Conservation (phyloP, 2,888 invertebrate species). For the Lepidonotus clava region DNA sequence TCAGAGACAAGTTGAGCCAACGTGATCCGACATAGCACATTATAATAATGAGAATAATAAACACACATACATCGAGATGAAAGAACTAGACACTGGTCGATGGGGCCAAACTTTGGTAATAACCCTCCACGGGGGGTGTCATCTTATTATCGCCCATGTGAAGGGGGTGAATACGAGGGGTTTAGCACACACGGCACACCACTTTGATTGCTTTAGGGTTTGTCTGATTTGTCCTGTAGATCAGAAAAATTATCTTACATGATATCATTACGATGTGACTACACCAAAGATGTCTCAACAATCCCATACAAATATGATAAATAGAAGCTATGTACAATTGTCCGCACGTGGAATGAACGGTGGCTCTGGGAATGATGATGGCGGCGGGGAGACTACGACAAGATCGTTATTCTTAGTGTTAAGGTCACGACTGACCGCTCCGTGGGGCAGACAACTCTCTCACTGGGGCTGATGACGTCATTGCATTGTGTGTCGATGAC, state of each 20-base stretch:
- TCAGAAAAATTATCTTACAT: conserved; percentile 10
- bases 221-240: not conserved
- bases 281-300: conserved; percentile 46
- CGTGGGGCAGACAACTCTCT: not conserved
- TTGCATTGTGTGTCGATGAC: not conserved
- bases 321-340: conserved; percentile 48
- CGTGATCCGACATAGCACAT: conserved; percentile 31
- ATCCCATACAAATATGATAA: conserved; percentile 51
- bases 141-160: not conserved
- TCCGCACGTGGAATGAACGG: conserved; percentile 48
- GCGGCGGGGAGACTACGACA: conserved; percentile 5
- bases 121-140: not conserved
- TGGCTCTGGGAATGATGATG: conserved; percentile 48
- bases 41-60: conserved; percentile 38
- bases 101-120: conserved; percentile 28
- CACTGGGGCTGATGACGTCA: not conserved
- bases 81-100: conserved; percentile 33
- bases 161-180: not conserved
- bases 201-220: conserved; percentile 18
- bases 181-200: conserved; percentile 12
- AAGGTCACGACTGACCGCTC: not conserved
- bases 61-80: conserved; percentile 52
- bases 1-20: conserved; percentile 43
- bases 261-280: conserved; percentile 41
- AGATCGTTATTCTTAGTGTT: not conserved